These are phyloP conservation scores for Apostichopus leukothele DNA, from an alignment of 53 echinoderm and acorn worm genomes.

Conservation along the genomic window DNA sequence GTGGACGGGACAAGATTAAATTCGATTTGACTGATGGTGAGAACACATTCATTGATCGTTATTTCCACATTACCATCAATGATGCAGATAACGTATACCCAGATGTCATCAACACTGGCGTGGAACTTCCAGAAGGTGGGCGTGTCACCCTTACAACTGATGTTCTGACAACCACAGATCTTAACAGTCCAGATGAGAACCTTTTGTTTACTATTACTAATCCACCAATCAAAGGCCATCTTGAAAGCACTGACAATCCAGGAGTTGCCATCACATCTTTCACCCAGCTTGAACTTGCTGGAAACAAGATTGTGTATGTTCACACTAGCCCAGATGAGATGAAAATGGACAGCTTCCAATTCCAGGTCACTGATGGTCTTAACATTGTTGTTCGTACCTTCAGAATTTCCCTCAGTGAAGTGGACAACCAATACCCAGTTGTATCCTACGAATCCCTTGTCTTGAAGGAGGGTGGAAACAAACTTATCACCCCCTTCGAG, in stretches of 20 bases:
- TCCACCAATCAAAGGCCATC: slow-evolving; percentile 87
- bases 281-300: slow-evolving; percentile 94
- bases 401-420: slow-evolving; percentile 87
- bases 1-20: slow-evolving; percentile 93
- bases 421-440: slow-evolving; percentile 95
- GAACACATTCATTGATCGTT: slow-evolving; percentile 91
- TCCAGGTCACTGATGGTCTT: slow-evolving; percentile 94
- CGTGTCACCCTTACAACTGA: slow-evolving; percentile 90
- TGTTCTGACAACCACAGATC: slow-evolving; percentile 89
- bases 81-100: slow-evolving; percentile 86
- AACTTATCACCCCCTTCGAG: slow-evolving; percentile 98
- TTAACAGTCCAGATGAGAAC: slow-evolving; percentile 98
- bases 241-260: slow-evolving; percentile 95
- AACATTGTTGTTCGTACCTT: slow-evolving; percentile 97
- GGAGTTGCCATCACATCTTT: slow-evolving; percentile 92
- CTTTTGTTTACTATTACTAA: slow-evolving; percentile 89
- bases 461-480: slow-evolving; percentile 87
- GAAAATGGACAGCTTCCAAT: slow-evolving; percentile 99
- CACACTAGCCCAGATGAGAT: slow-evolving; percentile 94
- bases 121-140: slow-evolving; percentile 90
- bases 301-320: slow-evolving; percentile 98
- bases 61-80: slow-evolving; percentile 93
- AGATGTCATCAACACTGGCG: slow-evolving; percentile 93
- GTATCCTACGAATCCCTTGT: slow-evolving; percentile 67
- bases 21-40: slow-evolving; percentile 97